Evolutionary conservation across 2,113 vertebrate genomes (phyloP).

Genomic region (Pycnonotus jocosus): DNA sequence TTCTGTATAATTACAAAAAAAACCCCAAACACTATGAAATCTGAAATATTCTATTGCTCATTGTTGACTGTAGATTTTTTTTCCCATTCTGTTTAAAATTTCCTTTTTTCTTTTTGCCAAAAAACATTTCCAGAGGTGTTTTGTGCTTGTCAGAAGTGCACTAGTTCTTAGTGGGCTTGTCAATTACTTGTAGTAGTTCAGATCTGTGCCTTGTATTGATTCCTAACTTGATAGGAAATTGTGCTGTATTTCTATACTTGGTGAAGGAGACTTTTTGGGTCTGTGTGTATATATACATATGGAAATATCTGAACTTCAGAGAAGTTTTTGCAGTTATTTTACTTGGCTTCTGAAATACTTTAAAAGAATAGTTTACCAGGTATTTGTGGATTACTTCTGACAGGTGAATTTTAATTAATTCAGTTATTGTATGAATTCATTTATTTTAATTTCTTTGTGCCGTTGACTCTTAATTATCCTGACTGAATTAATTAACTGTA

Average conservation of each 20-base stretch:
- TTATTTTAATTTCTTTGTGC: not conserved
- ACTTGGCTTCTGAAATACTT: not conserved
- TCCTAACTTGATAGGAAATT: not conserved
- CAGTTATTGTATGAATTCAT: not conserved
- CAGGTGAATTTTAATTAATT: not conserved
- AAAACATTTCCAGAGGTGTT: not conserved
- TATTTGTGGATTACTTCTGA: not conserved
- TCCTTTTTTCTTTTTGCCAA: not conserved
- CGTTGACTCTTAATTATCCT: not conserved
- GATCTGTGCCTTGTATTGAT: not conserved
- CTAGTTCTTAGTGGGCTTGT: not conserved
- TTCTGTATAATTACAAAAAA: not conserved
- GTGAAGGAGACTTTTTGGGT: not conserved
- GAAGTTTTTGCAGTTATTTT: not conserved
- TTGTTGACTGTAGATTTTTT: not conserved
- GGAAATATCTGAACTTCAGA: not conserved
- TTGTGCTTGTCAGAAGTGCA: not conserved
- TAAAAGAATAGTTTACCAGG: not conserved
- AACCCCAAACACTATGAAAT: not conserved
- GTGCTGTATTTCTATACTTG: not conserved
- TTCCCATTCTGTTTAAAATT: not conserved
- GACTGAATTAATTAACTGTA: not conserved
- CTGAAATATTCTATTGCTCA: not conserved
- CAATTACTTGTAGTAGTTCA: not conserved
- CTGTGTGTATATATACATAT: rapidly evolving